Percentiles rank a stretch among this genome's conserved stretches.
phyloP scores from a whole-genome alignment of 1,140 invertebrate species.

The Pseudomyrmex cubaensis region DNA sequence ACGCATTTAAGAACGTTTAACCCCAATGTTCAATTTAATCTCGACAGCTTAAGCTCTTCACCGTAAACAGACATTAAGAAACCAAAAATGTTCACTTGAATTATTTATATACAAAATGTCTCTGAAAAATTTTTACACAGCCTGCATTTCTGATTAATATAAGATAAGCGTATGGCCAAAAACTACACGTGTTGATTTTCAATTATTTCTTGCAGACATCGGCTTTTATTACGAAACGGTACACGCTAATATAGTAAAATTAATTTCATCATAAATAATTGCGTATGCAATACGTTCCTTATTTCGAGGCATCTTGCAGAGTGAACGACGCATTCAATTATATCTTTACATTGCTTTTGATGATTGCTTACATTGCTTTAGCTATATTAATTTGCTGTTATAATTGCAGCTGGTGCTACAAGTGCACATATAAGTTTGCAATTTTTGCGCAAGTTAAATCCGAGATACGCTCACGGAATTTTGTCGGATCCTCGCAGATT shows the following conservation, averaged over 20 bases:
- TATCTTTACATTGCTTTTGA: slow-evolving; percentile 8
- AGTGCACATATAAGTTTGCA: not conserved
- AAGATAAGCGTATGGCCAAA: not conserved
- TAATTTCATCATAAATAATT: slow-evolving; percentile 27
- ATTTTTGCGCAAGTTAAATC: not conserved
- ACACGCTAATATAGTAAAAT: slow-evolving; percentile 1
- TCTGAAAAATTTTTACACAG: too few species aligned
- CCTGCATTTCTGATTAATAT: too few species aligned
- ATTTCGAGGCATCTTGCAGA: not conserved
- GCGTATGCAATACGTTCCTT: not conserved
- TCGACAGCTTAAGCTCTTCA: slow-evolving; percentile 2
- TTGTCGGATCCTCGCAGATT: slow-evolving; percentile 5
- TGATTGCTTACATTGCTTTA: slow-evolving; percentile 5
- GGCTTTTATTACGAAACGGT: slow-evolving; percentile 28
- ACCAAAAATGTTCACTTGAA: too few species aligned
- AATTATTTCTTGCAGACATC: slow-evolving; percentile 5
- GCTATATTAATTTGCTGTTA: slow-evolving; percentile 37
- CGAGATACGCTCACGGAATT: slow-evolving; percentile 1
- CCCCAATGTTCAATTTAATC: not conserved
- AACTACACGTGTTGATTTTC: not conserved
- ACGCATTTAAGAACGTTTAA: slow-evolving; percentile 14
- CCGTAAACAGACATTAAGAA: not conserved
- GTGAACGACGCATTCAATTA: slow-evolving; percentile 34
- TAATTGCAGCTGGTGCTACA: not conserved
- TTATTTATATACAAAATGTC: too few species aligned